Evolutionary conservation across 1,140 invertebrate genomes (phyloP), one percentile per base, ranked within the genome.

Genomic region (Dysdera silvatica): DNA sequence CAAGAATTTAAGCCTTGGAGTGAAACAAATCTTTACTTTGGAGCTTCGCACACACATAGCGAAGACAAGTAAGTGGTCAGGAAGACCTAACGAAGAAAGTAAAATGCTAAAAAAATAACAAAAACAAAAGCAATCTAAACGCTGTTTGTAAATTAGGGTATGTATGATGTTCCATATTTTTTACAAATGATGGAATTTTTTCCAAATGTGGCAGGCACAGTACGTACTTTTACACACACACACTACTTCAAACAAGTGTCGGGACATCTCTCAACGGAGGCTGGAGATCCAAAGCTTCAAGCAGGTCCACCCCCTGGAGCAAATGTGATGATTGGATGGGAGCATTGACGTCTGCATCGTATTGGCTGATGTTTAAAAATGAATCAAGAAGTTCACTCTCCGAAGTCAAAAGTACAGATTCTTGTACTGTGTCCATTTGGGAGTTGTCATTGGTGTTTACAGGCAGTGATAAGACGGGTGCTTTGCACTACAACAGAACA

Each of bases 311-410:
- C 4, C 80, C 80, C 54, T 81, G 78, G 16, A 82, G 69, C 5
- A 82, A 69, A 48, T 67, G 55, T 4, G 54, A 61, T 8, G 65
- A 53, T 24, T 72, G 74, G 2, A 79, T 72, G 4, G 81, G 81
- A 20, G 80, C 80, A 66, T 82, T 82, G 8, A 82, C 80, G 65
- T 81, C 80, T 62, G 75, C 81, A 70, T 82, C 81, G 61, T 78
- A 79, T 35, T 78, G 76, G 3, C 58, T 60, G 47, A 57, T 43
- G 23, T 55, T 45, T 20, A 61, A 31, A 14, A 54, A 61, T 16
- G 48, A 53, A 43, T 61, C 51, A 28, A 61, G 60, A 26, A 61
- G 60, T 29, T 61, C 60, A 18, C 48, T 47, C 28, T 54, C 60
- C 10, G 40, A 47, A 2, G 28, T 18, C 29, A 55, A 41, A 23